phyloP scores from a whole-genome alignment of 2,797 vertebrate genomes.

The Silurus aristotelis region DNA sequence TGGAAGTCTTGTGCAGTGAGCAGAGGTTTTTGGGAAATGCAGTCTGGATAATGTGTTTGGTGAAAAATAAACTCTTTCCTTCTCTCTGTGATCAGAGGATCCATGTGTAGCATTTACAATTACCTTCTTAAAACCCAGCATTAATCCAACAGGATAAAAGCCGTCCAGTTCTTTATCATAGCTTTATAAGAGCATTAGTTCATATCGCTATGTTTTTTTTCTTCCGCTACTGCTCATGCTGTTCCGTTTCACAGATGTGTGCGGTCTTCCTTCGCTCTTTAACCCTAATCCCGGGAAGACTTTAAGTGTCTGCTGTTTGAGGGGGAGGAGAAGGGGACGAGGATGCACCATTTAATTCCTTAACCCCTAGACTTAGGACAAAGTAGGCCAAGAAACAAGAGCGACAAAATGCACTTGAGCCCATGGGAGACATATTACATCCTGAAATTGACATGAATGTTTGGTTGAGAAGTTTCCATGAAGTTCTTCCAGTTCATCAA shows the following conservation, averaged over 20 bases:
- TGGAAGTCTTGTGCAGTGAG: too few species aligned
- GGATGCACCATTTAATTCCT: constrained; percentile 69
- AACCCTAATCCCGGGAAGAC: constrained; percentile 79
- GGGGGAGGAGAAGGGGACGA: neutral
- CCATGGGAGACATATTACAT: neutral
- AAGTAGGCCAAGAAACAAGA: constrained; percentile 80
- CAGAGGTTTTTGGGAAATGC: too few species aligned
- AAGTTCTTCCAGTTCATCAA: neutral
- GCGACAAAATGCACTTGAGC: constrained; percentile 50
- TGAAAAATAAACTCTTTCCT: neutral
- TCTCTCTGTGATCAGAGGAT: neutral
- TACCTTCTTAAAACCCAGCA: constrained; percentile 68
- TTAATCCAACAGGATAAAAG: constrained; percentile 71
- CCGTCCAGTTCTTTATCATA: constrained; percentile 60
- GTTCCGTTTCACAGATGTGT: constrained; percentile 57
- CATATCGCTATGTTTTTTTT: constrained; percentile 57
- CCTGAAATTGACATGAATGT: neutral
- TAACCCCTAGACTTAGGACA: constrained; percentile 69
- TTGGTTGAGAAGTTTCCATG: neutral
- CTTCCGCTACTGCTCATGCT: constrained; percentile 32
- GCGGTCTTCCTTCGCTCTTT: constrained; percentile 74
- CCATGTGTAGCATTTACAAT: constrained; percentile 37
- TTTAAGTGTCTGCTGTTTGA: constrained; percentile 78
- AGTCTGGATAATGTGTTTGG: too few species aligned
- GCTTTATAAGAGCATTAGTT: constrained; percentile 69